These are phyloP conservation scores for Microplitis demolitor DNA, from an alignment of 1,140 invertebrate genomes.

Conservation along the genomic window DNA sequence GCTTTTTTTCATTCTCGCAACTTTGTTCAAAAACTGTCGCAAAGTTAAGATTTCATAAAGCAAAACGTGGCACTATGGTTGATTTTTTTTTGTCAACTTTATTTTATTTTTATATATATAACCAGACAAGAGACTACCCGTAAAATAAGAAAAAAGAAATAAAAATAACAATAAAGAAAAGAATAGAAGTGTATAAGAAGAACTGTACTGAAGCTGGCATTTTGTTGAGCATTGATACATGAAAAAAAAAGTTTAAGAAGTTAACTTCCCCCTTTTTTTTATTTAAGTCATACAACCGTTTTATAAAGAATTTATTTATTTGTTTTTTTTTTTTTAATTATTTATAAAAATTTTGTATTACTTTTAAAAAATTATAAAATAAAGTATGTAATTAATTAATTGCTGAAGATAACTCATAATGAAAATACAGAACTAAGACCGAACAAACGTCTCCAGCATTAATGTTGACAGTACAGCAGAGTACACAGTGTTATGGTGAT, in stretches of 20 bases:
- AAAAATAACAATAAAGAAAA: not conserved
- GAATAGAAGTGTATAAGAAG: not conserved
- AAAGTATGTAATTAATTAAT: no score
- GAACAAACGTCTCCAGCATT: no score
- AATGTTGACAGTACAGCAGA: no score
- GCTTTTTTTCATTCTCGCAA: not conserved
- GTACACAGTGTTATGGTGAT: no score
- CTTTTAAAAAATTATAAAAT: no score
- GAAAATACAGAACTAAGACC: no score
- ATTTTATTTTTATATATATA: not conserved
- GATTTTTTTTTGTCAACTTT: not conserved
- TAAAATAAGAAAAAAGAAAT: not conserved
- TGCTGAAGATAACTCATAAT: no score
- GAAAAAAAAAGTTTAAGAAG: not conserved
- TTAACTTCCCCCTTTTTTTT: not conserved
- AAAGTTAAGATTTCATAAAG: constrained; percentile 3
- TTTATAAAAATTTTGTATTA: no score
- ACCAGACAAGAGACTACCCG: not conserved
- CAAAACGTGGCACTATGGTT: not conserved
- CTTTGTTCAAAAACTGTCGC: constrained; percentile 1
- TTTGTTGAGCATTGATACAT: not conserved
- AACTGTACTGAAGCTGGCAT: not conserved
- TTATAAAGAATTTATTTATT: no score
- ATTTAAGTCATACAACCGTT: no score
- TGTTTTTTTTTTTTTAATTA: no score